Evolutionary conservation across 2,113 vertebrate species (phyloP).

Genomic region (Opisthocomus hoazin): DNA sequence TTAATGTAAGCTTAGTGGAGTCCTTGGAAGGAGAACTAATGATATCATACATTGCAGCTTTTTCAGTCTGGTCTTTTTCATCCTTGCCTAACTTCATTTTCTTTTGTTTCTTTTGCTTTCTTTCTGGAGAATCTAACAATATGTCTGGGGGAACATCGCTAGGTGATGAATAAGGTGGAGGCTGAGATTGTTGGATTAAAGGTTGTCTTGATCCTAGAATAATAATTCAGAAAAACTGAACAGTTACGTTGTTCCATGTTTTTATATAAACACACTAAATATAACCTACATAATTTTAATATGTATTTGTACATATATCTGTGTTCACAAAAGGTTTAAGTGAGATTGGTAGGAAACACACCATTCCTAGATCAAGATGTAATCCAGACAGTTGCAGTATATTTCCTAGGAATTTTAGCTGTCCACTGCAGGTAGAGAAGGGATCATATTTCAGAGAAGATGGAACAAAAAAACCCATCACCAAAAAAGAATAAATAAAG

Average conservation of each 20-base stretch:
- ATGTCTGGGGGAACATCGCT: conserved; percentile 90
- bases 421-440: neutral
- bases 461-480: neutral
- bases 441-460: conserved; percentile 12
- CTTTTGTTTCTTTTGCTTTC: conserved; percentile 92
- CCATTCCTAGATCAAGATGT: neutral
- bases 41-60: conserved; percentile 95
- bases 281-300: conserved; percentile 50
- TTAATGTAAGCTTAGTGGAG: conserved; percentile 93
- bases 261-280: conserved; percentile 60
- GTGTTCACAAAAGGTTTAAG: conserved; percentile 15
- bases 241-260: conserved; percentile 61
- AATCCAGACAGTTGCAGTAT: neutral
- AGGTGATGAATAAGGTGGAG: conserved; percentile 89
- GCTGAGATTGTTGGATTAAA: conserved; percentile 91
- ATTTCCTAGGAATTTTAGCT: neutral
- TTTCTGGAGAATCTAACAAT: conserved; percentile 89
- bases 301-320: conserved; percentile 19
- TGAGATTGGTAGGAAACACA: neutral
- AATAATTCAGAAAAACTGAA: conserved; percentile 72
- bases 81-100: conserved; percentile 89
- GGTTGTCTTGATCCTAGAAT: conserved; percentile 87
- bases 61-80: conserved; percentile 89
- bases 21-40: conserved; percentile 95
- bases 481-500: neutral